Conservation (phyloP, 2,797 vertebrate species). For the Acanthornis magna region DNA sequence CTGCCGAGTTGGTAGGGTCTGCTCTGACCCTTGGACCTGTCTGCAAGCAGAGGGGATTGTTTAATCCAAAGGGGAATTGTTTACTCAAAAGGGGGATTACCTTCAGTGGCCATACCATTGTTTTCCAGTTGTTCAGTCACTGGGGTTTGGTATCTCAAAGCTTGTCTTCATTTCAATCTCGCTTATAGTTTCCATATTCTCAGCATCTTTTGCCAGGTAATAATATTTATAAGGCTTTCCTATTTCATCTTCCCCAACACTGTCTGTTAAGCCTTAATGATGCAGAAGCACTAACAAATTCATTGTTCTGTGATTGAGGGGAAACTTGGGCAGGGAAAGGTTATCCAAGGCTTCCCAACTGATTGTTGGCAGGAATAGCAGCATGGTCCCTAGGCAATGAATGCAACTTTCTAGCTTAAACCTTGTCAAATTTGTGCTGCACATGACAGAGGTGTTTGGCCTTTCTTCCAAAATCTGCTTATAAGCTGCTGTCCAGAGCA, state of each 20-base stretch:
- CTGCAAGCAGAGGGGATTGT: too few species aligned
- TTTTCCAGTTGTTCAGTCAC: too few species aligned
- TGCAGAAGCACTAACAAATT: not conserved
- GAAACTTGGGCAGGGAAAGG: not conserved
- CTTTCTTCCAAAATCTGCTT: slow-evolving; percentile 2
- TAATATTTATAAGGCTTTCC: too few species aligned
- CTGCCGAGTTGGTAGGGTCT: too few species aligned
- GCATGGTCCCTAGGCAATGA: not conserved
- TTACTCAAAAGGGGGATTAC: too few species aligned
- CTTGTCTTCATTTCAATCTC: too few species aligned
- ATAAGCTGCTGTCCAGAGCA: not conserved
- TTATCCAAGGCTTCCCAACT: not conserved
- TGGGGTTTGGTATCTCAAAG: too few species aligned
- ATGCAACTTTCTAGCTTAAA: not conserved
- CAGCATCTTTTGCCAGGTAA: too few species aligned
- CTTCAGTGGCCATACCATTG: too few species aligned
- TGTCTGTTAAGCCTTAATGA: not conserved
- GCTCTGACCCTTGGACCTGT: too few species aligned
- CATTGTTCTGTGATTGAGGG: not conserved
- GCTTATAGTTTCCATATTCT: too few species aligned
- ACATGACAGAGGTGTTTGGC: not conserved
- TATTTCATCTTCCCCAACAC: not conserved
- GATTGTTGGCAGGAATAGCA: not conserved
- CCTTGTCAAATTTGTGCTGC: not conserved
- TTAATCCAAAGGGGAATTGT: too few species aligned